phyloP scores from a whole-genome alignment of 2,113 vertebrate genomes.

The Otolemur garnettii region DNA sequence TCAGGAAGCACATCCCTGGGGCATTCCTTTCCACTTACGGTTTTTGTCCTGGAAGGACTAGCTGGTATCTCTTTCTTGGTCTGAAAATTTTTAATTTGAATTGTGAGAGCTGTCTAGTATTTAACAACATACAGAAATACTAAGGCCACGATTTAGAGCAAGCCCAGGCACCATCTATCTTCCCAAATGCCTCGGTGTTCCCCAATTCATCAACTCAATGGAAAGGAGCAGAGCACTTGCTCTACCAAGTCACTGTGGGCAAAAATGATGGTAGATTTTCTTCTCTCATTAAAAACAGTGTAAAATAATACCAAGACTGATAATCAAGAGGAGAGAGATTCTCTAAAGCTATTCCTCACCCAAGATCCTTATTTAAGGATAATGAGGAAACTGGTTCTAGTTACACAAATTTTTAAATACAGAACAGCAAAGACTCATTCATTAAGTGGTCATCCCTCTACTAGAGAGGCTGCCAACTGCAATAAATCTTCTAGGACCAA shows the following conservation, averaged over 20 bases:
- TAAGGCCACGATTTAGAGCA: fast-evolving
- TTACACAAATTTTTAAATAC: not conserved
- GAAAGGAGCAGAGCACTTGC: fast-evolving
- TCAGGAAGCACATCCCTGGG: conserved; percentile 87
- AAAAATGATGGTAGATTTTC: not conserved
- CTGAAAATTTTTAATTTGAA: conserved; percentile 80
- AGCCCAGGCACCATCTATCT: fast-evolving
- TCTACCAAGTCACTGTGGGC: not conserved
- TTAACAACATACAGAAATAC: fast-evolving
- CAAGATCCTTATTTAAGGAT: not conserved
- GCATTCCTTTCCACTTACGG: conserved; percentile 80
- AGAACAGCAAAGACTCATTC: not conserved
- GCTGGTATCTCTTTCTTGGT: conserved; percentile 67
- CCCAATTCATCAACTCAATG: fast-evolving
- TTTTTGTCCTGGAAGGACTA: conserved; percentile 75
- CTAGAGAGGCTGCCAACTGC: not conserved
- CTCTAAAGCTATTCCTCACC: not conserved
- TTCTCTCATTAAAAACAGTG: not conserved
- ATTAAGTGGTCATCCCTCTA: not conserved
- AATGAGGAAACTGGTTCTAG: not conserved
- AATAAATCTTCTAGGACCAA: not conserved
- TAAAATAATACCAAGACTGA: not conserved
- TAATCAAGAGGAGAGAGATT: fast-evolving
- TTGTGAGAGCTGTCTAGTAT: not conserved
- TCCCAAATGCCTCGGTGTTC: fast-evolving